Conservation (phyloP, 2,888 invertebrate species). For the Tortricodes alternella region DNA sequence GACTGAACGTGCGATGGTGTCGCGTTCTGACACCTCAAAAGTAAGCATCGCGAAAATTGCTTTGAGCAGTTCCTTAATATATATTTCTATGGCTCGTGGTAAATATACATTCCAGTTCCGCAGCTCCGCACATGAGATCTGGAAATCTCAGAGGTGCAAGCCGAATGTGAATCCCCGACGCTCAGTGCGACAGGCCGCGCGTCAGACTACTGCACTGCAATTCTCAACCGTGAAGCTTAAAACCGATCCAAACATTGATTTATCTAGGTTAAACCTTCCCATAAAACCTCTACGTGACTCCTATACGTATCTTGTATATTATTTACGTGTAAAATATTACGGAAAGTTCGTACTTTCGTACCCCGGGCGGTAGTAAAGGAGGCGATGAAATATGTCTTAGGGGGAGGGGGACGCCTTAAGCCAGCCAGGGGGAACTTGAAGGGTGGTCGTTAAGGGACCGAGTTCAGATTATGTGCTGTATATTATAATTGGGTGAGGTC, state of each 20-base stretch:
- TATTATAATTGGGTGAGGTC: slow-evolving; percentile 6
- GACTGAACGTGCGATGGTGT: no score
- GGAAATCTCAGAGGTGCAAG: no score
- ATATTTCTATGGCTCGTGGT: no score
- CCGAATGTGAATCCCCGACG: no score
- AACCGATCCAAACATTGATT: background rate
- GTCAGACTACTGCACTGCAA: no score
- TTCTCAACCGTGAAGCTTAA: background rate
- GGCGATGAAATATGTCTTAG: slow-evolving; percentile 81
- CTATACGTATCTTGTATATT: slow-evolving; percentile 5
- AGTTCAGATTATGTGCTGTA: slow-evolving; percentile 6
- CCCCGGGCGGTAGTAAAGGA: slow-evolving; percentile 67
- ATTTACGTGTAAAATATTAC: slow-evolving; percentile 6
- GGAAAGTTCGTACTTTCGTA: background rate
- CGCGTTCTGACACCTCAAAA: no score
- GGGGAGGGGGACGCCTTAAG: slow-evolving; percentile 34
- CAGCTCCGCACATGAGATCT: no score
- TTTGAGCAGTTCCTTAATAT: no score
- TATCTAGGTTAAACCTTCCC: background rate
- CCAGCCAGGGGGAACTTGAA: slow-evolving; percentile 32
- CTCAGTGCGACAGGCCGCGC: no score
- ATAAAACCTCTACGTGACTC: slow-evolving; percentile 7
- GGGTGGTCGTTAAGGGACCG: slow-evolving; percentile 12
- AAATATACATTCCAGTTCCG: no score
- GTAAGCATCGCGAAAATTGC: no score